Conservation (phyloP, 2,888 invertebrate species). For the Mystacides longicornis region DNA sequence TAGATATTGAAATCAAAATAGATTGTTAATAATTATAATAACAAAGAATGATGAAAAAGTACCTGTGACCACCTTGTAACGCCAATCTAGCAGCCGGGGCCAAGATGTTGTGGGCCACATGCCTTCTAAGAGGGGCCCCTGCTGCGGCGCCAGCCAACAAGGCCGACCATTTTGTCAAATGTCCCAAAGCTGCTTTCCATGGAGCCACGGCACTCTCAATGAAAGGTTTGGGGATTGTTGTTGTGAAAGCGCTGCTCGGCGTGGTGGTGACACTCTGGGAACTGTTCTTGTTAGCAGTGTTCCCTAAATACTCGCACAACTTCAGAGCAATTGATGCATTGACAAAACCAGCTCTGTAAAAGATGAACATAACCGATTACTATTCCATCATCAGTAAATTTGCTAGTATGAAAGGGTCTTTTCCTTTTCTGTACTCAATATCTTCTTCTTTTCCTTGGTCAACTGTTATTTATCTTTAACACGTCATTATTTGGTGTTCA, state of each 20-base stretch:
- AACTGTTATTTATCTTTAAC: too few species aligned
- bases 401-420: too few species aligned
- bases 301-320: conserved; percentile 54
- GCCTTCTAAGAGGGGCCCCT: conserved; percentile 52
- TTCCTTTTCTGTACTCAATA: too few species aligned
- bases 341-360: conserved; percentile 51
- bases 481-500: too few species aligned
- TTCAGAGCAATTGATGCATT: conserved; percentile 58
- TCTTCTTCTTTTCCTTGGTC: too few species aligned
- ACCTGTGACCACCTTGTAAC: conserved; percentile 1
- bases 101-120: conserved; percentile 31
- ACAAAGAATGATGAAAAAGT: background rate
- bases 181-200: conserved; percentile 72
- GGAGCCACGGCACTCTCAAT: conserved; percentile 74
- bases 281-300: background rate
- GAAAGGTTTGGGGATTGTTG: background rate
- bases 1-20: background rate
- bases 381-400: too few species aligned
- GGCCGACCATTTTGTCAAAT: conserved; percentile 65
- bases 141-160: conserved; percentile 59
- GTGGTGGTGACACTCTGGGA: background rate
- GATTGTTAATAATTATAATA: background rate
- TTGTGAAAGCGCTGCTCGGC: background rate
- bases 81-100: conserved; percentile 14
- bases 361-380: too few species aligned